Base-by-base conservation (phyloP, 2,888 invertebrate genomes). In the Ommatoiulus sabulosus region DNA sequence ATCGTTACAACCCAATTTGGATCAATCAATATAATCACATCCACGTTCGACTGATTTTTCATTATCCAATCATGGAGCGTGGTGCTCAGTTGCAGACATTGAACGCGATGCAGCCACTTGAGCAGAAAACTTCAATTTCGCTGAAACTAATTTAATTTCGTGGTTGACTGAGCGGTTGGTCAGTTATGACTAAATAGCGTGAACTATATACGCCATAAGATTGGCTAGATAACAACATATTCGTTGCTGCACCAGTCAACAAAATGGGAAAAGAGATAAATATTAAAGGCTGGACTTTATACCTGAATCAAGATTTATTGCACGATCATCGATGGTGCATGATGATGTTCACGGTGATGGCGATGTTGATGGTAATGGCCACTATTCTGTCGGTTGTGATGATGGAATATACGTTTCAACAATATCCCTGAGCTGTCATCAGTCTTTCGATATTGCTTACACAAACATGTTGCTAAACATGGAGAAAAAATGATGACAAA, bases 31-130 rank as follows among this genome's bases (percentile, higher is more conserved):
- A 72, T 72, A 72, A 72, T 72, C 72, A 20, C 72, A 24, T 24
- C 72, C 72, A 72, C 72, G 72, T 72, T 72, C 72, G 72, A 72
- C 72, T 72, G 72, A 72, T 72, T 72, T 72, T 72, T 72, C 72
- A 72, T 72, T 72, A 72, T 72, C 72, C 72, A 72, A 24, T 24
- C 72, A 72, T n/a, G 72, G 72, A 24, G 10, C 20, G 20, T 7
- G n/a, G 10, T 63, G 0, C 72, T 20, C 72, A 72, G 20, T n/a
- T 72, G 24, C 72, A 72, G 72, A 20, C 20, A 24, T 72, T 24
- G 7, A 7, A 20, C 7, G 3, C 20, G 24, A 24, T 24, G 8
- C 20, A 20, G 20, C 7, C 72, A 72, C 72, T 72, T 72, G 72
- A 72, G 72, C 72, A 72, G 72, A 72, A 72, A 72, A 72, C 72